Percentiles rank a stretch among this genome's conserved stretches.
phyloP scores from a whole-genome alignment of 2,113 vertebrate genomes.

The Lipotes vexillifer region DNA sequence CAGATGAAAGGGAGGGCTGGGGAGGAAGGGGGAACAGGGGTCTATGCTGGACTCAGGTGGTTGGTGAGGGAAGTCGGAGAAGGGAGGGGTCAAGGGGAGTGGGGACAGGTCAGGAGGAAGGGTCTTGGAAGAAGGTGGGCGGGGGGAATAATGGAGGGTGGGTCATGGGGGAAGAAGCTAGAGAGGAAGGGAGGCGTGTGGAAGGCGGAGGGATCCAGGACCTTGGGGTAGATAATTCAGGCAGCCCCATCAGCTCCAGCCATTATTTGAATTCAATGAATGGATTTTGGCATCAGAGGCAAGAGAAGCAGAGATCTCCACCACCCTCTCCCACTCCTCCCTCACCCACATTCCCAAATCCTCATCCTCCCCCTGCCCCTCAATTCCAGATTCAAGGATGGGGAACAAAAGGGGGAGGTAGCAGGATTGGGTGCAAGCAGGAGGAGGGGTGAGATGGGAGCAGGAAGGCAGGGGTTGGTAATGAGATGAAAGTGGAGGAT shows the following conservation, averaged over 20 bases:
- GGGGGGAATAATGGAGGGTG: neutral
- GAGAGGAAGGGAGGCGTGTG: neutral
- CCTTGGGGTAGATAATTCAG: neutral
- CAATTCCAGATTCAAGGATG: neutral
- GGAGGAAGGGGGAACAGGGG: neutral
- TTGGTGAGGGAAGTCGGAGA: neutral
- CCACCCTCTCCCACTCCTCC: neutral
- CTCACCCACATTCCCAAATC: neutral
- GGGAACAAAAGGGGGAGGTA: neutral
- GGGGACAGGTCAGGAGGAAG: neutral
- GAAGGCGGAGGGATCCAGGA: neutral
- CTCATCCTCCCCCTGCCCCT: neutral
- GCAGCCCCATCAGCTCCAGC: conserved; percentile 61
- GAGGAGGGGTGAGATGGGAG: neutral
- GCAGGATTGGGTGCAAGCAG: neutral
- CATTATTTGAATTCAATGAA: conserved; percentile 70
- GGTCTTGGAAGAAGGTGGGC: no score
- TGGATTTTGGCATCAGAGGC: conserved; percentile 63
- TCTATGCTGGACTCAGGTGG: neutral
- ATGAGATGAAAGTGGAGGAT: conserved; percentile 51
- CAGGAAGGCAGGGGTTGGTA: neutral
- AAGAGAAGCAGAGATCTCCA: conserved; percentile 35
- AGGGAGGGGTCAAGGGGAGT: neutral
- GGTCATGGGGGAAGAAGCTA: neutral
- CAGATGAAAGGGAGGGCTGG: neutral